Evolutionary conservation across 2,797 vertebrate genomes (phyloP).

Genomic region (Enteromius treurensis): DNA sequence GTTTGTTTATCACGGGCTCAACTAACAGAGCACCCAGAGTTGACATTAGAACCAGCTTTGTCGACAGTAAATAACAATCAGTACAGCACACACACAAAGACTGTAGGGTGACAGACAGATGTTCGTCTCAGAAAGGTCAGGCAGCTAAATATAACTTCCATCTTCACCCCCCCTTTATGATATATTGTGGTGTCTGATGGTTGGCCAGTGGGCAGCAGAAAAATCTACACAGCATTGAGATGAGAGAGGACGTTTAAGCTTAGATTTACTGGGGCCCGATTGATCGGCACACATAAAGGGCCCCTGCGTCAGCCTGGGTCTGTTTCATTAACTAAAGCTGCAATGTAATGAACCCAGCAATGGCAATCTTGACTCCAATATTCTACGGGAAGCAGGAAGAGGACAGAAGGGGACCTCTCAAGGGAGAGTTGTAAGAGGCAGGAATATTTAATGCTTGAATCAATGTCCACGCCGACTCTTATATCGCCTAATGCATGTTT

Average conservation of each 20-base stretch:
- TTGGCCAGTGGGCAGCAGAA: constrained; percentile 35
- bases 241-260: constrained; percentile 80
- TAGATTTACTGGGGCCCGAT: constrained; percentile 81
- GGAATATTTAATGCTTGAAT: constrained; percentile 83
- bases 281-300: constrained; percentile 71
- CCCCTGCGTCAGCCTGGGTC: constrained; percentile 63
- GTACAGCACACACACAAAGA: constrained; percentile 35
- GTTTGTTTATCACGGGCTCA: background rate
- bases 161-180: constrained; percentile 69
- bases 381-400: constrained; percentile 31
- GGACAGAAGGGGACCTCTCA: constrained; percentile 1
- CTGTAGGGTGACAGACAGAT: constrained; percentile 50
- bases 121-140: constrained; percentile 70
- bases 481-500: constrained; percentile 94
- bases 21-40: constrained; percentile 40
- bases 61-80: constrained; percentile 51
- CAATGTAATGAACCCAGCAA: constrained; percentile 70
- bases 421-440: constrained; percentile 44
- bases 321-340: constrained; percentile 69
- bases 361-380: constrained; percentile 41
- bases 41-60: constrained; percentile 39
- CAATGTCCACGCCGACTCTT: constrained; percentile 88
- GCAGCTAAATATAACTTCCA: constrained; percentile 75
- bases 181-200: constrained; percentile 51
- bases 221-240: constrained; percentile 28